Evolutionary conservation across 2,797 vertebrate genomes (phyloP), one percentile per base, ranked within the genome.

Genomic region (Rousettus madagascariensis): DNA sequence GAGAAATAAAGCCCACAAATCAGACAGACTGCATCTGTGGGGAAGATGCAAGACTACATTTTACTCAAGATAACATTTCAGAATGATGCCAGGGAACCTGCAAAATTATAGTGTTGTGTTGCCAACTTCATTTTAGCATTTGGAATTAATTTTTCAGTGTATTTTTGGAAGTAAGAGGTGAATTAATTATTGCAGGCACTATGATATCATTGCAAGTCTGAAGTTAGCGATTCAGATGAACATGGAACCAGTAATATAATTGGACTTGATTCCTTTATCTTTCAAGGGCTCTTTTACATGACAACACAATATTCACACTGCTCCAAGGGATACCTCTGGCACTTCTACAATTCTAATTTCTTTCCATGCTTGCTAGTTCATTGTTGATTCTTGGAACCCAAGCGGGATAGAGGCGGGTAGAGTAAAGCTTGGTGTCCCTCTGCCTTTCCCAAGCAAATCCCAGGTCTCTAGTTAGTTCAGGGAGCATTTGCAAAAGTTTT

Each of bases 271-370:
- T 97, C 24, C 97, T 98, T 98, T 98, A 95, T 98, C 96, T 97
- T 97, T 97, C 94, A 90, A 97, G 97, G 92, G 87, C 96, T 98
- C 93, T 98, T 98, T 98, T 98, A 96, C 98, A 98, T 98, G 98
- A 98, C 98, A 98, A 98, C 96, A 93, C 97, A 97, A 97, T 75
- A 89, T 95, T 96, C 69, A 36, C 96, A 26, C 95, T 95, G 98
- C 98, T 98, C 98, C 97, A 98, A 98, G 98, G 98, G 98, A 98
- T 97, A 98, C 97, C 98, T 98, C 96, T 98, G 98, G 98, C 98
- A 98, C 94, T 96, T 98, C 95, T 97, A 97, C 94, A 0, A 38
- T 98, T 98, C 90, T 97, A 94, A 96, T 98, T 98, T 98, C 97
- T 98, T 98, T 97, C 94, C 95, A 96, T 59, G 93, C 91, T 96